These are phyloP conservation scores for Ctenopoma multispine DNA, from an alignment of 2,797 vertebrate genomes.

Conservation along the genomic window DNA sequence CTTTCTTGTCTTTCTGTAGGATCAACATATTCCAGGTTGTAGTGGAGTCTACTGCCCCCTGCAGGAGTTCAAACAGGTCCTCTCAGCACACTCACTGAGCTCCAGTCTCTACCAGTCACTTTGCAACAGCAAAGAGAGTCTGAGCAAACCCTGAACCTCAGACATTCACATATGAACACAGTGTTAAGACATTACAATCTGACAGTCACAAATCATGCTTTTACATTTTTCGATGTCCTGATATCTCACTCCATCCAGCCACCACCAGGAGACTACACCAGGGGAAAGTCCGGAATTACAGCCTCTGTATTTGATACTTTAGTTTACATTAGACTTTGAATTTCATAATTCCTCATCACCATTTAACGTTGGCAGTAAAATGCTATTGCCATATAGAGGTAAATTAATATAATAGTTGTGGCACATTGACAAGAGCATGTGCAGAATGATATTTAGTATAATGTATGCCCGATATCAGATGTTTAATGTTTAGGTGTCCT, in stretches of 20 bases:
- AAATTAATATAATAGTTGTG: background rate
- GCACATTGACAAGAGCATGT: constrained; percentile 1
- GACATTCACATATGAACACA: constrained; percentile 14
- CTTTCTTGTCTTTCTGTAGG: constrained; percentile 77
- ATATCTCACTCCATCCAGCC: constrained; percentile 34
- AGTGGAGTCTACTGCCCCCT: constrained; percentile 90
- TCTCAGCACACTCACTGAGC: constrained; percentile 83
- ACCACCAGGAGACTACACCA: constrained; percentile 1
- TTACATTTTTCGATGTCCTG: constrained; percentile 9
- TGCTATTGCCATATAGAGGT: background rate
- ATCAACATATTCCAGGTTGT: constrained; percentile 90
- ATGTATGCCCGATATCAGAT: background rate
- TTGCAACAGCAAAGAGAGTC: constrained; percentile 76
- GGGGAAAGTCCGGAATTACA: background rate
- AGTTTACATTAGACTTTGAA: background rate
- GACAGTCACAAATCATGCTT: background rate
- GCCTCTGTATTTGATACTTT: constrained; percentile 8
- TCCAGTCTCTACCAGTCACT: constrained; percentile 83
- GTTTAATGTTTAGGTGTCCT: background rate
- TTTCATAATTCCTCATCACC: background rate
- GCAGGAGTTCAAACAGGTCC: constrained; percentile 86
- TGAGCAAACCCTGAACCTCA: constrained; percentile 54
- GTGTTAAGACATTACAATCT: constrained; percentile 2
- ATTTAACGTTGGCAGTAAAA: background rate
- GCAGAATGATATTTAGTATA: constrained; percentile 1